Evolutionary conservation across 2,888 invertebrate genomes (phyloP), one percentile per base, ranked within the genome.

Genomic region (Antheraea assamensis): DNA sequence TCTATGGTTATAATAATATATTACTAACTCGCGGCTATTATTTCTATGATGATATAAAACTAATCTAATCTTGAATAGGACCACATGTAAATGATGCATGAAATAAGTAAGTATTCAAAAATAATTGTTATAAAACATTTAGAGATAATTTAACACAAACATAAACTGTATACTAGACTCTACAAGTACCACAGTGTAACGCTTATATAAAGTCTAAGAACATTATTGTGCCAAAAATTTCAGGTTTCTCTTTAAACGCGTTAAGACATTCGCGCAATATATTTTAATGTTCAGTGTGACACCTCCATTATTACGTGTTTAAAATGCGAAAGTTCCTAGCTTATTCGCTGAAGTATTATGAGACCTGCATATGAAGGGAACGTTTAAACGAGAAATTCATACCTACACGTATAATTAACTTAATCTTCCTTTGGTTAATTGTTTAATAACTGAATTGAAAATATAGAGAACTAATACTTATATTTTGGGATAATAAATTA

Each of bases 341-440:
- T 68, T 35, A 35, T 35, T 68, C 68, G 10, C 68, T 19, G 31
- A n/a, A 5, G 27, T 64, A 30, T 58, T 66, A 66, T 66, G n/a
- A 68, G 35, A 68, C n/a, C 35, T 68, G 68, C 68, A 68, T 35
- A 35, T 31, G 68, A 35, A 35, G 30, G 66, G 13, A 35, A 68
- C 15, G 35, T 35, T 31, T n/a, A 68, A 68, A 35, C 35, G 68
- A 31, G 35, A 30, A 31, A 64, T 17, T 64, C 19, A 64, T 2
- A 66, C n/a, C n/a, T 3, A 66, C n/a, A 31, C n/a, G 31, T 66
- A 30, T 66, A 13, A n/a, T n/a, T 31, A 13, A 42, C n/a, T n/a
- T 31, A 30, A 66, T 31, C 30, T 66, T 66, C 31, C 21, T 5
- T 2, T 0, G 30, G 17, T 21, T 52, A 21, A 52, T 58, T 13